phyloP scores from a whole-genome alignment of 2,797 vertebrate genomes.

The Lithobates sylvaticus region DNA sequence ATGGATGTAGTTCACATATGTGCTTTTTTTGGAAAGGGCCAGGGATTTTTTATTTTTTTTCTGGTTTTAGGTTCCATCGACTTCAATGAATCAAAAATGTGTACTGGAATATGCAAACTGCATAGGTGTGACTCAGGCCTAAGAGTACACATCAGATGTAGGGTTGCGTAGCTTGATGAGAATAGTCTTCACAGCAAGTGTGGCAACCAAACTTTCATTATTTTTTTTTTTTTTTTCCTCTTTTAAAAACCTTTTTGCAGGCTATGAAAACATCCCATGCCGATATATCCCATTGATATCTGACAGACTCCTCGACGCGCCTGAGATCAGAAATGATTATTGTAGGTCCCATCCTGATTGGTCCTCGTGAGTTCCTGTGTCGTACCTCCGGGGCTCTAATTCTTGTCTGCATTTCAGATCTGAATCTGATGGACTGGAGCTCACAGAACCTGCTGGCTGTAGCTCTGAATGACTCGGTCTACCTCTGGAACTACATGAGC shows the following conservation, averaged over 20 bases:
- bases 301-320: constrained; percentile 92
- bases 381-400: neutral
- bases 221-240: no score
- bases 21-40: no score
- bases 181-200: no score
- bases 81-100: no score
- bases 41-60: no score
- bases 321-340: constrained; percentile 93
- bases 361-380: neutral
- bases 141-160: no score
- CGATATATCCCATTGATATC: constrained; percentile 91
- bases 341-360: constrained; percentile 79
- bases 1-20: no score
- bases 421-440: constrained; percentile 96
- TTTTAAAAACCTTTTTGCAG: constrained; percentile 76
- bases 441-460: constrained; percentile 89
- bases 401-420: constrained; percentile 75
- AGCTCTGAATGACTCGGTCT: constrained; percentile 88
- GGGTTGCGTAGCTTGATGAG: no score
- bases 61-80: no score
- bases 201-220: no score
- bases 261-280: constrained; percentile 91
- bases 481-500: constrained; percentile 86
- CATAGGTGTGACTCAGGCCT: no score
- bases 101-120: no score